Evolutionary conservation across 2,797 vertebrate genomes (phyloP), one percentile per base, ranked within the genome.

Genomic region (Chromobotia macracanthus): DNA sequence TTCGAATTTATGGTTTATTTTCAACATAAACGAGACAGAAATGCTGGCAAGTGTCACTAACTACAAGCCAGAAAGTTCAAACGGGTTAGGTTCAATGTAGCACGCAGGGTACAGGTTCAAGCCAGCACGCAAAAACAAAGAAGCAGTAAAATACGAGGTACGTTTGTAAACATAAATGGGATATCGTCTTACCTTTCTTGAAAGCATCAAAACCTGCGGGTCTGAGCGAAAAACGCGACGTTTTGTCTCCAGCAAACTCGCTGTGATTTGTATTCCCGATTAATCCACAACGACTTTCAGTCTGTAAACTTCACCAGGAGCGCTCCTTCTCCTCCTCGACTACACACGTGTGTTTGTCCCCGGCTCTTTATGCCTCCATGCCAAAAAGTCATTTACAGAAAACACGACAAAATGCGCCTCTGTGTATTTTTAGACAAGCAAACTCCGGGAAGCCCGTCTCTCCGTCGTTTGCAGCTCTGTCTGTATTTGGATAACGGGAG

Each of bases 401-500:
- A 51, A 44, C 56, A 10, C 63, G 13, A 4, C 38, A 15, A 51
- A 63, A 61, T 11, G 56, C 5, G 13, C 10, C 23, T 21, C 66
- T 35, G 46, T 6, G 44, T 70, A n/a, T 63, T 48, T 77, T 71
- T 63, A 71, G 46, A 50, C n/a, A 16, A 9, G 19, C 44, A 71
- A 71, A 65, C 23, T 66, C 56, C 72, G 11, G 58, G 65, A 58
- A 77, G 64, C 19, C 44, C 55, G 58, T 65, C 67, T 64, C 58
- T 23, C 11, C 48, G 1, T 64, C 48, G 31, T 50, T 55, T 38
- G 50, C 67, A 21, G 67, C 55, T 66, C 35, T 41, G 18, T 38
- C 31, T 19, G 63, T 19, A 44, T 64, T 48, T 65, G 74, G 75
- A 75, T 80, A 82, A 80, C 81, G 80, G 82, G 65, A 74, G 64